Base-by-base conservation (phyloP, 2,888 invertebrate species). In the Aporophyla nigra region DNA sequence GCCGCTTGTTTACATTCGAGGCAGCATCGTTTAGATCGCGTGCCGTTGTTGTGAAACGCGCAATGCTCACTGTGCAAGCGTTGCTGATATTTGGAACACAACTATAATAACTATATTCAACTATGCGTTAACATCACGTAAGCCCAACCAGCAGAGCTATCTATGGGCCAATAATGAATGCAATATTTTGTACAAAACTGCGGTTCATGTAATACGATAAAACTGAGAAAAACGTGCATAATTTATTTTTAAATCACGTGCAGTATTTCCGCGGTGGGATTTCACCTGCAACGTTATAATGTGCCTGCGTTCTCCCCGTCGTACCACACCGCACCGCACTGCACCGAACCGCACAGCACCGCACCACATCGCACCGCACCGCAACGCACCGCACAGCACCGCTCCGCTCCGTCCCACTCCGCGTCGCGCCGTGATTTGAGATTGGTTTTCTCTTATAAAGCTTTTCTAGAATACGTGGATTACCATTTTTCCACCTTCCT, bases 401-500 rank as follows among this genome's bases (percentile, higher is more conserved):
- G 40, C 19, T 0, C 46, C 46, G 66, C 33, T 2, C 27, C 59
- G 53, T n/a, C 10, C 54, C 19, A 14, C 43, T 14, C 33, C 74
- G 59, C 53, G 16, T 33, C 21, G n/a, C 46, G 0, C 65, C 10
- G 6, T 21, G 56, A 63, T 43, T 58, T 46, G 59, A 85, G 80
- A 84, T 84, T 85, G 84, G 80, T 77, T 85, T 85, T 75, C 85
- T 73, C 74, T 69, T 78, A 82, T 76, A 80, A 75, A 74, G 74
- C 76, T 83, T 72, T 71, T 54, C 79, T 27, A 54, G 76, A 76
- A 79, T 76, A 73, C 72, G 63, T 24, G 68, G 83, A 82, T 84
- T 82, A 84, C 82, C 72, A 82, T 84, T 80, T 79, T 71, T 61
- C 63, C 69, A 75, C 59, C 65, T 71, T 27, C 54, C 65, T 78